Percentiles rank a stretch among this genome's conserved stretches.
Conservation (phyloP, 2,888 invertebrate species). For the Marasmarcha lunaedactyla region DNA sequence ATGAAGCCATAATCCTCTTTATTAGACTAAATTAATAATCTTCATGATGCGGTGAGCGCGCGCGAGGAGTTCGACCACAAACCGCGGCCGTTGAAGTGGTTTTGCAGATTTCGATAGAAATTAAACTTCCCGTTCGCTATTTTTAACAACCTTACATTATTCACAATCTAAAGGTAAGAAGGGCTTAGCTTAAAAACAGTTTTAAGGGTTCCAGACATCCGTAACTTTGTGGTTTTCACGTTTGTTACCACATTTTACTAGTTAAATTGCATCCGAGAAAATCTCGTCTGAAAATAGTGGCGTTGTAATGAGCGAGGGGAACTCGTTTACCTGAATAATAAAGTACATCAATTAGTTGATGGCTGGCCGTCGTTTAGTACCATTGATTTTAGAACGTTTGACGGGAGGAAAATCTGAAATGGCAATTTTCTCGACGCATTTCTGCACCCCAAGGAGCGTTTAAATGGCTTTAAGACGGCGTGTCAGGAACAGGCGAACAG, state of each 20-base stretch:
- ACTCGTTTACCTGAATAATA: constrained; percentile 40
- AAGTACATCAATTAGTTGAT: constrained; percentile 17
- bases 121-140: neutral
- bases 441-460: no score
- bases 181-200: neutral
- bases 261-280: constrained; percentile 43
- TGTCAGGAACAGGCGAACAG: no score
- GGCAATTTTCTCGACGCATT: no score
- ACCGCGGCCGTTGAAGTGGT: neutral
- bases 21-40: constrained; percentile 1
- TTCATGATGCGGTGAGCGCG: neutral
- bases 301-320: constrained; percentile 43
- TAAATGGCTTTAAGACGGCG: no score
- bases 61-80: neutral
- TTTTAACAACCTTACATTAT: neutral
- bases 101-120: neutral
- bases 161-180: neutral
- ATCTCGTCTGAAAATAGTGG: constrained; percentile 47
- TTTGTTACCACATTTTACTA: constrained; percentile 40
- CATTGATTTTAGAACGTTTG: no score
- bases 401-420: no score
- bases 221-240: constrained; percentile 42
- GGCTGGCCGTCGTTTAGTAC: neutral
- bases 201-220: constrained; percentile 13
- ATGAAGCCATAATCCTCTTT: neutral